phyloP scores from a whole-genome alignment of 2,113 vertebrate species.

The Helogale parvula region DNA sequence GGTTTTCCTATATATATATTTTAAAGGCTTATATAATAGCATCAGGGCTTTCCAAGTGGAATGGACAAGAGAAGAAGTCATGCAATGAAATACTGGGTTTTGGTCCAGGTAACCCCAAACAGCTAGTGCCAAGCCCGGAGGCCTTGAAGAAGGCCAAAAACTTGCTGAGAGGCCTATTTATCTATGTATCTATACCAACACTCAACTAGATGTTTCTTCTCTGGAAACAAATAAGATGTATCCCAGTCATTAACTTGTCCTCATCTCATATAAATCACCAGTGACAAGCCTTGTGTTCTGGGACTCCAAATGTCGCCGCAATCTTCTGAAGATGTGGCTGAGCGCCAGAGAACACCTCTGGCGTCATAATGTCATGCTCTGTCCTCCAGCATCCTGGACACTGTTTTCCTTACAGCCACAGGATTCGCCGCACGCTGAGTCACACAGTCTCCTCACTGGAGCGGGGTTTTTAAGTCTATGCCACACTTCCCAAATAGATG shows the following conservation, averaged over 20 bases:
- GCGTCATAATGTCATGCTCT: neutral
- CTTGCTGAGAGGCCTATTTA: neutral
- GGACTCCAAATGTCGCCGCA: neutral
- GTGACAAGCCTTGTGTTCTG: neutral
- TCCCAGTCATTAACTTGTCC: neutral
- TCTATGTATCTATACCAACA: neutral
- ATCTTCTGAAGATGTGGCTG: neutral
- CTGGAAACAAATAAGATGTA: neutral
- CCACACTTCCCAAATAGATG: slow-evolving; percentile 30
- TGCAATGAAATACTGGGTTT: neutral
- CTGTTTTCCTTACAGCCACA: neutral
- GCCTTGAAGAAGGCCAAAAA: neutral
- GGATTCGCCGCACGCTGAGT: neutral
- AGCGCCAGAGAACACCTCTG: neutral
- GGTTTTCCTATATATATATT: slow-evolving; percentile 21
- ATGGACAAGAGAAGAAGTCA: neutral
- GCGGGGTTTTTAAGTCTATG: slow-evolving; percentile 9
- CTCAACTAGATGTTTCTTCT: neutral
- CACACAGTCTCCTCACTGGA: neutral
- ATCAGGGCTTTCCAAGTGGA: neutral
- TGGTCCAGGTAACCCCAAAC: neutral
- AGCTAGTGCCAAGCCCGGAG: neutral
- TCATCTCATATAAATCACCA: neutral
- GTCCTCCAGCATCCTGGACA: slow-evolving; percentile 18
- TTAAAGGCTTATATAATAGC: neutral